These are phyloP conservation scores for Ptychoptera contaminata DNA, from an alignment of 2,888 invertebrate genomes.

Conservation along the genomic window DNA sequence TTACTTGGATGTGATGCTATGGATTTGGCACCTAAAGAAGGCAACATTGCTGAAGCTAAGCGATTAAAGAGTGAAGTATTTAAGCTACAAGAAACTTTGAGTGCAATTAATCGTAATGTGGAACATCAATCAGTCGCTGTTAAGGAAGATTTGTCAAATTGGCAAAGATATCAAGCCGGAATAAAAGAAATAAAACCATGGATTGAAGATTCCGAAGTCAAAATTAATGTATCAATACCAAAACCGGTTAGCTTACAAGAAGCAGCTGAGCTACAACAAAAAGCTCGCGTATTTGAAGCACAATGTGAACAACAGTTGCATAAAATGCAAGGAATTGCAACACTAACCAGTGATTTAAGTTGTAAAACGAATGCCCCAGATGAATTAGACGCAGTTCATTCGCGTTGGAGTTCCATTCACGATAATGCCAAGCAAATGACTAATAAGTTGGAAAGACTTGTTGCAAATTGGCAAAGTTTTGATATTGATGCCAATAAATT, in stretches of 20 bases:
- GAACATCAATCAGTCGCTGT: constrained; percentile 61
- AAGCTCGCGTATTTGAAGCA: constrained; percentile 52
- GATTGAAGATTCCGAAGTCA: constrained; percentile 76
- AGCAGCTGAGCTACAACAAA: constrained; percentile 60
- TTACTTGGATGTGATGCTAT: constrained; percentile 60
- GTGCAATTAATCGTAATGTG: constrained; percentile 57
- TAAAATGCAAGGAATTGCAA: constrained; percentile 56
- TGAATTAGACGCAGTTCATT: constrained; percentile 70
- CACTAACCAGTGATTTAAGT: constrained; percentile 56
- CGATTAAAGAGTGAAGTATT: constrained; percentile 60
- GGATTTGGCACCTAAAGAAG: constrained; percentile 48
- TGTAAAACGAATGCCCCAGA: constrained; percentile 64
- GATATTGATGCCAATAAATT: constrained; percentile 61
- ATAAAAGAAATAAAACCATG: constrained; percentile 72
- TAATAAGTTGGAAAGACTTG: constrained; percentile 60
- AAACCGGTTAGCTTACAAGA: constrained; percentile 68
- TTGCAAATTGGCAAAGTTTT: constrained; percentile 66
- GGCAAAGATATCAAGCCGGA: constrained; percentile 70
- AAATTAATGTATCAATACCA: constrained; percentile 39
- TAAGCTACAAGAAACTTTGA: constrained; percentile 57
- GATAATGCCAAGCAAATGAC: constrained; percentile 64
- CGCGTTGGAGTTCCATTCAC: constrained; percentile 72
- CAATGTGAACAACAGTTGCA: constrained; percentile 64
- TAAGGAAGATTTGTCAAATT: constrained; percentile 62
- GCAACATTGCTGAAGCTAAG: constrained; percentile 53